A percentile compares a stretch with the other conserved stretches of the same genome.
Conservation (phyloP, 2,888 invertebrate species). For the Drosophila borealis region DNA sequence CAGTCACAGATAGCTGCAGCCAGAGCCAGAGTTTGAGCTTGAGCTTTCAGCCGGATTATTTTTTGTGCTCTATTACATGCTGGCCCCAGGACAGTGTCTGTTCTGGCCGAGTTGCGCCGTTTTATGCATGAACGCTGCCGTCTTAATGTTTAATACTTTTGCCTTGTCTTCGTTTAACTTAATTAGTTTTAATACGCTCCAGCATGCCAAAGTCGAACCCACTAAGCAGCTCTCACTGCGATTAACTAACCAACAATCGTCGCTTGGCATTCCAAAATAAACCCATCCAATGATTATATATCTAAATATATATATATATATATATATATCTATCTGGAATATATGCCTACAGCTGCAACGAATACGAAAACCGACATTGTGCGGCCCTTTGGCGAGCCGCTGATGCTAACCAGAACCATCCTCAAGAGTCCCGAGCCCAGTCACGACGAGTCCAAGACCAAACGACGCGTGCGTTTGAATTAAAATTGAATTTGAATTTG, state of each 20-base stretch:
- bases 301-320: constrained; percentile 13
- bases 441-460: constrained; percentile 55
- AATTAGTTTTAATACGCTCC: constrained; percentile 69
- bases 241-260: constrained; percentile 36
- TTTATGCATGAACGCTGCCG: constrained; percentile 71
- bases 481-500: constrained; percentile 21
- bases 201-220: constrained; percentile 33
- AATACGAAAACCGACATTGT: constrained; percentile 84
- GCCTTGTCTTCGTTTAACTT: constrained; percentile 70
- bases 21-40: constrained; percentile 25
- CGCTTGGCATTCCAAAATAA: neutral
- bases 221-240: constrained; percentile 19
- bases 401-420: constrained; percentile 86
- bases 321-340: constrained; percentile 17
- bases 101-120: constrained; percentile 18
- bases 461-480: constrained; percentile 56
- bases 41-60: constrained; percentile 24
- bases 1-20: neutral
- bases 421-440: constrained; percentile 50
- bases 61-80: constrained; percentile 64
- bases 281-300: constrained; percentile 17
- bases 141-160: constrained; percentile 70
- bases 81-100: constrained; percentile 42
- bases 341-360: constrained; percentile 45
- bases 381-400: constrained; percentile 92